A percentile compares a stretch with the other conserved stretches of the same genome.
Conservation (phyloP, 53 echinoderm and acorn worm species). For the Echinarachnius parma region DNA sequence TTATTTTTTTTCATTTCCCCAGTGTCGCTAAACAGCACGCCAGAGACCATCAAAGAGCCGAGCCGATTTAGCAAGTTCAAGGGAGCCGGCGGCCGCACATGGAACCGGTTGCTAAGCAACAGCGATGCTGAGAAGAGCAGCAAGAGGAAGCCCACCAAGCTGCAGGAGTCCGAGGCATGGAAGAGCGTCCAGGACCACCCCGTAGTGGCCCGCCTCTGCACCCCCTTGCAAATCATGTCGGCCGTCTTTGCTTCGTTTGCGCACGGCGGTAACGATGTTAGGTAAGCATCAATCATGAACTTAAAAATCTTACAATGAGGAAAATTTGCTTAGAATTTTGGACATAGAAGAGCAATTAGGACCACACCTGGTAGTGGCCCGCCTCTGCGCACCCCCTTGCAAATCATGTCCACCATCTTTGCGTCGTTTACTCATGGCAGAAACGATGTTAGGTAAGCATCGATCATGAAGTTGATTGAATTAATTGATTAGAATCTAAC, state of each 20-base stretch:
- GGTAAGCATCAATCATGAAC: too few species aligned
- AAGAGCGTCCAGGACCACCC: slow-evolving; percentile 71
- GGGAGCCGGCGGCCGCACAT: not conserved
- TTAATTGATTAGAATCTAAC: too few species aligned
- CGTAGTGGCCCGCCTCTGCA: slow-evolving; percentile 69
- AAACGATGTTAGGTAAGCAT: slow-evolving; percentile 80
- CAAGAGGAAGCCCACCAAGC: too few species aligned
- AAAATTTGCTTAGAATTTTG: too few species aligned
- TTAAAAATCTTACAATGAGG: too few species aligned
- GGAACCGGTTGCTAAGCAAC: slow-evolving; percentile 26
- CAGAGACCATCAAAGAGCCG: not conserved
- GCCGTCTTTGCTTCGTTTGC: slow-evolving; percentile 89
- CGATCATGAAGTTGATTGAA: not conserved
- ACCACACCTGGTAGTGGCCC: too few species aligned
- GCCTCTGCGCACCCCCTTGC: too few species aligned
- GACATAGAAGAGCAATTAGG: too few species aligned
- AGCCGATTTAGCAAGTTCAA: slow-evolving; percentile 4
- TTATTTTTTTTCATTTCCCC: too few species aligned
- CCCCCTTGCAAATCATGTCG: slow-evolving; percentile 78
- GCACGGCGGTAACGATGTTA: slow-evolving; percentile 96
- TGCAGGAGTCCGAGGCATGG: slow-evolving; percentile 70
- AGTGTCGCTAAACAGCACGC: not conserved
- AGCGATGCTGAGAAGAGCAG: not conserved
- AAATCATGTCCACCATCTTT: too few species aligned
- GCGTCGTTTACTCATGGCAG: slow-evolving; percentile 79